phyloP scores from a whole-genome alignment of 2,888 invertebrate genomes.

The Pedicia rivosa region DNA sequence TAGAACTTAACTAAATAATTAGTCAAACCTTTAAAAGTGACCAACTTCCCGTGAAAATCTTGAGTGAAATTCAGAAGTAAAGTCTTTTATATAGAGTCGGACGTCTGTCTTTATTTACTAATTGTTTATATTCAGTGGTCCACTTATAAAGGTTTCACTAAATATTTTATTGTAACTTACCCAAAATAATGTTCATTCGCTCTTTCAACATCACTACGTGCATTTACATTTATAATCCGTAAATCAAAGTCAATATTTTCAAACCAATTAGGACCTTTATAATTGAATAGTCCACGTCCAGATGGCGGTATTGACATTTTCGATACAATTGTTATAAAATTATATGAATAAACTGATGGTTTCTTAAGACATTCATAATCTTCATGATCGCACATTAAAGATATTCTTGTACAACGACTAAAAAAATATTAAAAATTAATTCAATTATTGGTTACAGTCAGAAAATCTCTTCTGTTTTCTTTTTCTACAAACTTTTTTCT shows the following conservation, averaged over 20 bases:
- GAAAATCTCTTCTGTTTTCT: not conserved
- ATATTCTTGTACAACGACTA: conserved; percentile 66
- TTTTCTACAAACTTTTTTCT: conserved; percentile 51
- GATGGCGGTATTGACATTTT: conserved; percentile 51
- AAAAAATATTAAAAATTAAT: not conserved
- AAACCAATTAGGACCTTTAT: conserved; percentile 63
- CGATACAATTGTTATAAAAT: conserved; percentile 84
- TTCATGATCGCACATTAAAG: conserved; percentile 52
- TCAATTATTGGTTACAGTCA: conserved; percentile 1
- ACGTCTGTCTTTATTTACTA: too few species aligned
- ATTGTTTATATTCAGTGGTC: too few species aligned
- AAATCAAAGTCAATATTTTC: conserved; percentile 62
- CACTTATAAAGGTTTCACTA: conserved; percentile 18
- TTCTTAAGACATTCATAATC: conserved; percentile 58
- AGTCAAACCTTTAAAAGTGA: too few species aligned
- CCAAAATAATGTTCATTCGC: conserved; percentile 42
- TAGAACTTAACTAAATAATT: too few species aligned
- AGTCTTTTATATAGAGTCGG: too few species aligned
- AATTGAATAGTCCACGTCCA: conserved; percentile 61
- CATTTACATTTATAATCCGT: conserved; percentile 45
- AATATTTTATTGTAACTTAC: conserved; percentile 31
- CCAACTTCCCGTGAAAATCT: too few species aligned
- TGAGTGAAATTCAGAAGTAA: too few species aligned
- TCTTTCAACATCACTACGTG: conserved; percentile 41
- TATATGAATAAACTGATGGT: conserved; percentile 79